These are phyloP conservation scores for Drosophila oshimai DNA, from an alignment of 1,140 invertebrate species.

Conservation along the genomic window DNA sequence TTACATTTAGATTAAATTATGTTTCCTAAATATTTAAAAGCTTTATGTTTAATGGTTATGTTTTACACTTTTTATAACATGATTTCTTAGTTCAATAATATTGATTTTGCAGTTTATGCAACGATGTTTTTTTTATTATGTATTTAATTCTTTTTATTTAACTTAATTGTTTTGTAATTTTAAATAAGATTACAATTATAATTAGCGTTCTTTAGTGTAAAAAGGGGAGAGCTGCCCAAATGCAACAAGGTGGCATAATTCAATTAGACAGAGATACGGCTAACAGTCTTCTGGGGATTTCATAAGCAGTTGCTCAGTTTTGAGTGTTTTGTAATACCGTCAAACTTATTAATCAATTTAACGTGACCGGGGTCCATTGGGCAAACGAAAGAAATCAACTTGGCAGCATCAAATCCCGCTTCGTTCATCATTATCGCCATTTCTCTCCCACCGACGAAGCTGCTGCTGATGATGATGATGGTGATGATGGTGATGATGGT, in stretches of 20 bases:
- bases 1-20: too few relatives aligned
- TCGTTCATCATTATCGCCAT: slow-evolving; percentile 36
- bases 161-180: not conserved
- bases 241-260: slow-evolving; percentile 20
- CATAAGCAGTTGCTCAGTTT: slow-evolving; percentile 49
- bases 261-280: slow-evolving; percentile 15
- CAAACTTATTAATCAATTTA: slow-evolving; percentile 71
- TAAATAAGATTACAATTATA: not conserved
- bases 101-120: too few relatives aligned
- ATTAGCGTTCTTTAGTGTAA: not conserved
- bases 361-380: slow-evolving; percentile 55
- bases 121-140: too few relatives aligned
- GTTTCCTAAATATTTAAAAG: too few relatives aligned
- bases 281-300: slow-evolving; percentile 25
- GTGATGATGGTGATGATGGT: slow-evolving; percentile 15
- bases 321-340: slow-evolving; percentile 70
- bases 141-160: not conserved
- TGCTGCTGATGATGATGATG: slow-evolving; percentile 40
- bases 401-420: slow-evolving; percentile 17
- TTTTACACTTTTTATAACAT: too few relatives aligned
- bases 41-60: too few relatives aligned
- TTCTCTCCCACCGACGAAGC: slow-evolving; percentile 5
- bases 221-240: not conserved
- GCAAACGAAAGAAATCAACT: slow-evolving; percentile 62
- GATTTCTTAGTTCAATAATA: too few relatives aligned